Evolutionary conservation across 1,140 invertebrate genomes (phyloP), one percentile per base, ranked within the genome.

Genomic region (Trigoniulus corallinus): DNA sequence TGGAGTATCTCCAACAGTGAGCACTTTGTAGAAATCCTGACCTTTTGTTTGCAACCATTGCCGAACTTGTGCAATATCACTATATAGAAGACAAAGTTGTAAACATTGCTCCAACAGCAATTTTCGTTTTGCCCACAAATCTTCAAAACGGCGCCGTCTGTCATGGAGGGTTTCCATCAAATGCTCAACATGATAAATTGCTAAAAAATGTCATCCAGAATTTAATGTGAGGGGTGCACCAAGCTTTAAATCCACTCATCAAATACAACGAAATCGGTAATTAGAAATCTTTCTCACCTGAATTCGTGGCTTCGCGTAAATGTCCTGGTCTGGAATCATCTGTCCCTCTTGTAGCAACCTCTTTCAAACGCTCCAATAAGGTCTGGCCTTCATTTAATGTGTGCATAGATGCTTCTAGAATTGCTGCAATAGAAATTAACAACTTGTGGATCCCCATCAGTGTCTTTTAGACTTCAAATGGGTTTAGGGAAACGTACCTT

Each of bases 81-180:
- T 72, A 21, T 82, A 80, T 4, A 88, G 67, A 50, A 84, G 64
- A 42, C 80, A 79, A 21, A 87, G 66, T 34, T 81, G 80, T 51
- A 86, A 67, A 54, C 82, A 82, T 63, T 88, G 82, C 58, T 87
- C 82, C 53, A 88, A 45, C 3, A 50, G 58, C 37, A 62, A 58
- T 56, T 68, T 66, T 21, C 67, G 68, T 55, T 67, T 76, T 53
- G 76, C 73, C 71, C 82, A 86, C n/a, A 78, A 74, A 7, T 76
- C 63, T 62, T 89, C 85, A 26, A 89, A 67, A 53, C 74, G 67
- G 54, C 77, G 74, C 54, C 87, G 67, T 56, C 79, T 73, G 59
- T 88, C 80, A 56, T 89, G 86, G 20, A 89, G 67, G 26, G 74
- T 72, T 59, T 86, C 82, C 54, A 85, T 58, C 78, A 80, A 83